Evolutionary conservation across 2,888 invertebrate genomes (phyloP).

Genomic region (Periphyllus acericola): DNA sequence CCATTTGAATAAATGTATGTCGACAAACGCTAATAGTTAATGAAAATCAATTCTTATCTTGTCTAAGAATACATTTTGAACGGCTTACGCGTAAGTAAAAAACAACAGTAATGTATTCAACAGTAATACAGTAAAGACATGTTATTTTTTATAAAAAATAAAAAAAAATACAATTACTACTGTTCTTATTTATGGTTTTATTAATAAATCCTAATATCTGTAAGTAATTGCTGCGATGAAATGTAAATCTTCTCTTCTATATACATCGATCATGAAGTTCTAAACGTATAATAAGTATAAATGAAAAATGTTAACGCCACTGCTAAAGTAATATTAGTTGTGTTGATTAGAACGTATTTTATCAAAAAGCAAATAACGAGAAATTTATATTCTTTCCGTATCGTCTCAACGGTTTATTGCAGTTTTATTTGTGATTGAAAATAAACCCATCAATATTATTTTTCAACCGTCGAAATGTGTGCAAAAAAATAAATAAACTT

Average conservation of each 20-base stretch:
- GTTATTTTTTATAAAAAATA: too few species aligned
- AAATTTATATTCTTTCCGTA: slow-evolving; percentile 14
- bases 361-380: background rate
- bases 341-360: background rate
- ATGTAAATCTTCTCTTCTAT: background rate
- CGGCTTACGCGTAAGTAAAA: too few species aligned
- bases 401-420: background rate
- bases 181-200: too few species aligned
- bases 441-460: slow-evolving; percentile 20
- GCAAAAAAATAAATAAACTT: background rate
- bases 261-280: background rate
- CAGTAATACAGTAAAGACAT: too few species aligned
- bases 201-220: too few species aligned
- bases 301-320: background rate
- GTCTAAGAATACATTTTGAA: too few species aligned
- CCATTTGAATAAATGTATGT: too few species aligned
- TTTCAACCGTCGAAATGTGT: background rate
- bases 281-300: background rate
- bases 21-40: too few species aligned
- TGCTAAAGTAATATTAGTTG: background rate
- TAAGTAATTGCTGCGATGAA: too few species aligned
- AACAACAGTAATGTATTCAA: too few species aligned
- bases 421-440: slow-evolving; percentile 12
- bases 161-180: too few species aligned
- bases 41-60: too few species aligned